Conservation (phyloP, 2,113 vertebrate genomes). For the Neofelis nebulosa region DNA sequence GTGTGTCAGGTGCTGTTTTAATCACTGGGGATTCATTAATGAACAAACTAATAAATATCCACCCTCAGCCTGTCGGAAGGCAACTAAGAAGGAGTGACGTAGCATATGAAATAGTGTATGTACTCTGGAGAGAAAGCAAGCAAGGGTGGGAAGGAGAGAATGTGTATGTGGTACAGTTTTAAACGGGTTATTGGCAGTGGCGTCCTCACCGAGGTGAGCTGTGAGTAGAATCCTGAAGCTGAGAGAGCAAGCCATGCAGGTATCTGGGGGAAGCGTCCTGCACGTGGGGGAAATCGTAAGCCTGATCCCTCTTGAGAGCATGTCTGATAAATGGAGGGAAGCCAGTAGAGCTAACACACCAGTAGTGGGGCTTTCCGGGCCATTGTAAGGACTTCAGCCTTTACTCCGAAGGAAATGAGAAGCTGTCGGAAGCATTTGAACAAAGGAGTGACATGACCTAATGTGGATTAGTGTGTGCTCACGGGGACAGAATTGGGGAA, state of each 20-base stretch:
- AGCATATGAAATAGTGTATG: not conserved
- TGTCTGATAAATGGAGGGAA: not conserved
- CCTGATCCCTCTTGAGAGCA: not conserved
- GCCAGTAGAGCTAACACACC: no score
- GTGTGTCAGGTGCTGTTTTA: not conserved
- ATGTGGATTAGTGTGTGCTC: not conserved
- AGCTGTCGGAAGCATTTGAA: not conserved
- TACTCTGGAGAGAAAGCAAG: not conserved
- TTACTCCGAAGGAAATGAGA: not conserved
- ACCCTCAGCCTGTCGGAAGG: not conserved
- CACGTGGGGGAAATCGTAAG: not conserved
- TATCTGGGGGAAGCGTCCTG: not conserved
- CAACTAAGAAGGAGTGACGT: not conserved
- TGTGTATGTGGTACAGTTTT: rapidly evolving
- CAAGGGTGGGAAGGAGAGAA: not conserved
- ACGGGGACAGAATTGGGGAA: not conserved
- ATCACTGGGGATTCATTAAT: not conserved
- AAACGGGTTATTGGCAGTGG: not conserved
- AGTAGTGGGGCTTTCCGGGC: not conserved
- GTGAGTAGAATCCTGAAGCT: not conserved
- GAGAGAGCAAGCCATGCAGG: not conserved
- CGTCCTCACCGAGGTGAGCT: not conserved
- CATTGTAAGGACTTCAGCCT: not conserved
- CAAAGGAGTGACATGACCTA: not conserved
- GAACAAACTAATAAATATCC: not conserved